These are phyloP conservation scores for Petrocephalus microphthalmus DNA, from an alignment of 2,113 vertebrate genomes.

Conservation along the genomic window DNA sequence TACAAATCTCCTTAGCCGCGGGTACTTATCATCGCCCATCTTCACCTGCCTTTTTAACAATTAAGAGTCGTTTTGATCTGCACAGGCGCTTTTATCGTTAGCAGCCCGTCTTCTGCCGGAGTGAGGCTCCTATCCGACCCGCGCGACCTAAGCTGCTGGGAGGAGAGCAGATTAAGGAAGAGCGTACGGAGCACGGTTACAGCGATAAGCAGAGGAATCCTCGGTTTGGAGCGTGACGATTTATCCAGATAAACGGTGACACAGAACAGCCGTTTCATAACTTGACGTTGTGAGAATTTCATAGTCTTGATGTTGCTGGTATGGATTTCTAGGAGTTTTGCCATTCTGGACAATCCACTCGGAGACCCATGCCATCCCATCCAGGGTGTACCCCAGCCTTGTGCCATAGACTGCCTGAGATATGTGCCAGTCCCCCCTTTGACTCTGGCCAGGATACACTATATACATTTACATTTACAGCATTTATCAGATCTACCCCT, in stretches of 20 bases:
- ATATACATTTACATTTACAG: background rate
- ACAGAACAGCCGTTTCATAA: slow-evolving; percentile 42
- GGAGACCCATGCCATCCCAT: background rate
- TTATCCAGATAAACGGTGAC: slow-evolving; percentile 38
- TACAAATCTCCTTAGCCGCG: slow-evolving; percentile 37
- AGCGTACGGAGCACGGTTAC: slow-evolving; percentile 36
- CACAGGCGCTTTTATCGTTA: slow-evolving; percentile 48
- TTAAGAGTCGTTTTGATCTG: slow-evolving; percentile 53
- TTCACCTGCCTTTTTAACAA: slow-evolving; percentile 53
- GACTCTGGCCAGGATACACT: background rate
- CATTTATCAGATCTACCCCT: no score
- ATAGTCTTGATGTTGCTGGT: slow-evolving; percentile 29
- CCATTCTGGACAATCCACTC: background rate
- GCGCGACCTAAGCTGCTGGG: slow-evolving; percentile 38
- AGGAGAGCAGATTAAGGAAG: slow-evolving; percentile 44
- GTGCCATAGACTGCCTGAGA: background rate
- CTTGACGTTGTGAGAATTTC: no score
- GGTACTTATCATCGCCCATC: slow-evolving; percentile 43
- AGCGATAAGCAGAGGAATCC: slow-evolving; percentile 41
- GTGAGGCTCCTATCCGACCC: slow-evolving; percentile 35
- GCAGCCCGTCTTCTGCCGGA: slow-evolving; percentile 43
- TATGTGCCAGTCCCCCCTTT: background rate
- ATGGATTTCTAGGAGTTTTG: slow-evolving; percentile 33
- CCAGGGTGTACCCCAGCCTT: background rate
- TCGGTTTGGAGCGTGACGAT: background rate